These are phyloP conservation scores for Mya arenaria DNA, from an alignment of 1,140 invertebrate genomes.

Conservation along the genomic window DNA sequence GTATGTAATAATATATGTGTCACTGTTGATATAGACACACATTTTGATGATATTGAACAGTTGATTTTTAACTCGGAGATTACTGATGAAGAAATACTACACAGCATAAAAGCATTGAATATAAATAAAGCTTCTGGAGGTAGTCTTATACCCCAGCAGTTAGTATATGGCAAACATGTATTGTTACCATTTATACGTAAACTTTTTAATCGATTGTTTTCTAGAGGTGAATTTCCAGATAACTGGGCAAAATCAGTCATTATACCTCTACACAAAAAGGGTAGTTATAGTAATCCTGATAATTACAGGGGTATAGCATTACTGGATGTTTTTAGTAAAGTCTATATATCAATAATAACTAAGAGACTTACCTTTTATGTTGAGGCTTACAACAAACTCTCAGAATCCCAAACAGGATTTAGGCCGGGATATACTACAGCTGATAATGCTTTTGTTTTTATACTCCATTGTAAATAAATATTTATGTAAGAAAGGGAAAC, in stretches of 20 bases:
- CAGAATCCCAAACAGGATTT: slow-evolving; percentile 37
- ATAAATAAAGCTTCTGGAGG: too few species aligned
- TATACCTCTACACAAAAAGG: background rate
- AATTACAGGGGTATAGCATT: slow-evolving; percentile 27
- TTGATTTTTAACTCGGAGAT: slow-evolving; percentile 13
- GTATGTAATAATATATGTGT: background rate
- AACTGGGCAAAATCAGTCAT: too few species aligned
- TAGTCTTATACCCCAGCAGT: too few species aligned
- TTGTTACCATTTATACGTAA: too few species aligned
- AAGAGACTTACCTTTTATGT: slow-evolving; percentile 16
- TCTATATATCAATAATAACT: slow-evolving; percentile 26
- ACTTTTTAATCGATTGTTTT: too few species aligned
- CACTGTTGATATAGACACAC: background rate
- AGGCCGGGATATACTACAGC: slow-evolving; percentile 14
- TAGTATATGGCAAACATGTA: too few species aligned
- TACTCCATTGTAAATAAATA: slow-evolving; percentile 33
- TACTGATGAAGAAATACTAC: too few species aligned
- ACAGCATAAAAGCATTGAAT: too few species aligned
- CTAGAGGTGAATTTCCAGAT: too few species aligned
- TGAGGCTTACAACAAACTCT: slow-evolving; percentile 13
- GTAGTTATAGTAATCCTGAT: background rate
- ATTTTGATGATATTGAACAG: background rate
- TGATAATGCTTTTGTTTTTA: slow-evolving; percentile 47
- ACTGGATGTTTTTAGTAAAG: background rate
- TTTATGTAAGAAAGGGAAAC: slow-evolving; percentile 14